Conservation (phyloP, 2,113 vertebrate species). For the Trachemys scripta region DNA sequence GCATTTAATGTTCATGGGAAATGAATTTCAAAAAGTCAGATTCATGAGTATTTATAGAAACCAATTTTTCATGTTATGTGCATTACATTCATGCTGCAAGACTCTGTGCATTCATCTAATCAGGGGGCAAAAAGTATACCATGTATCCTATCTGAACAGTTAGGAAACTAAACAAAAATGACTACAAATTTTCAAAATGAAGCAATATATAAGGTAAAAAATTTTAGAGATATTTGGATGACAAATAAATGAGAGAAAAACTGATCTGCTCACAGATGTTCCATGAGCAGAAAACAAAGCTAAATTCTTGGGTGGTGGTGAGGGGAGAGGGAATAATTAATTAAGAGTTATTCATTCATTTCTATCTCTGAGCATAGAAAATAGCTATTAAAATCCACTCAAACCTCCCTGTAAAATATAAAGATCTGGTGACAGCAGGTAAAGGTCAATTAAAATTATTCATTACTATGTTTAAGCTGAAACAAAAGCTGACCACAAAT, state of each 20-base stretch:
- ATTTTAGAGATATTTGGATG: neutral
- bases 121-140: neutral
- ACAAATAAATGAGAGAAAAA: neutral
- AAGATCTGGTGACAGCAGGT: neutral
- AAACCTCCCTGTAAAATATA: neutral
- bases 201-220: neutral
- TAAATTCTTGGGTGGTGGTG: neutral
- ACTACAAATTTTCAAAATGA: neutral
- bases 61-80: neutral
- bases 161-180: neutral
- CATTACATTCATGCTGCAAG: neutral
- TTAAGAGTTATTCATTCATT: neutral
- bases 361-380: neutral
- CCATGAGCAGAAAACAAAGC: neutral
- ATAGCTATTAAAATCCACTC: neutral
- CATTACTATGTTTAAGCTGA: neutral
- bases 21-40: constrained; percentile 19
- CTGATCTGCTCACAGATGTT: neutral
- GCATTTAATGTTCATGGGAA: constrained; percentile 25
- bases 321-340: neutral
- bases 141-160: neutral
- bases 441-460: constrained; percentile 7
- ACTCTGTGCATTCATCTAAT: neutral
- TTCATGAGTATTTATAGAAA: constrained; percentile 12
- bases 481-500: constrained; percentile 17